Conservation (phyloP, 2,797 vertebrate genomes). For the Neopelma chrysocephalum region DNA sequence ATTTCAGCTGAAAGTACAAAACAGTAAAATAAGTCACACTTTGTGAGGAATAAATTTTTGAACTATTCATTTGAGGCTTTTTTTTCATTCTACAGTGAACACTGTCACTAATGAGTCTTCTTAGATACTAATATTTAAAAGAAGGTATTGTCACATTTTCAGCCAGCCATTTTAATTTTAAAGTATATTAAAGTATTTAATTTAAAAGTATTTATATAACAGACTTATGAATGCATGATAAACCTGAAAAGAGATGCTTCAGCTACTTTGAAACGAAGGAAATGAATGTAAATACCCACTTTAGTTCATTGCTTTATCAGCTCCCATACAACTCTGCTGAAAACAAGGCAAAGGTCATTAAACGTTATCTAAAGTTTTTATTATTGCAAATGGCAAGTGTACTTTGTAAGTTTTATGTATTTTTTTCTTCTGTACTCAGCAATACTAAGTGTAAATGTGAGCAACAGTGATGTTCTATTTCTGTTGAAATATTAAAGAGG, state of each 20-base stretch:
- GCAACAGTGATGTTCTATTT: neutral
- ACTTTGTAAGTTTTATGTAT: neutral
- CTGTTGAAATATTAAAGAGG: neutral
- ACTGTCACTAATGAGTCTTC: neutral
- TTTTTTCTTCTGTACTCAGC: neutral
- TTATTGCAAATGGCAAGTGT: neutral
- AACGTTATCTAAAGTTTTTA: neutral
- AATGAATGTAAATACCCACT: neutral
- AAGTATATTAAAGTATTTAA: neutral
- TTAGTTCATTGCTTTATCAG: neutral
- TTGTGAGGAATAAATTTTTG: neutral
- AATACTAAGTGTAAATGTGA: neutral
- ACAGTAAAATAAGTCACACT: neutral
- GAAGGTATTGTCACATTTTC: neutral
- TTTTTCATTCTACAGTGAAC: neutral
- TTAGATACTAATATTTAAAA: neutral
- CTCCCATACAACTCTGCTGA: neutral
- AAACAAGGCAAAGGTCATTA: neutral
- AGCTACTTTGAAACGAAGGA: neutral
- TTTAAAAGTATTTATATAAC: neutral
- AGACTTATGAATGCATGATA: neutral
- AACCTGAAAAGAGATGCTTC: neutral
- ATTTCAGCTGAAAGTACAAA: slow-evolving; percentile 80
- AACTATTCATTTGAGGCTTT: neutral
- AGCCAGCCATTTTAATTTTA: neutral